Base-by-base conservation (phyloP, 1,140 invertebrate genomes). In the Bursaphelenchus mucronatus region DNA sequence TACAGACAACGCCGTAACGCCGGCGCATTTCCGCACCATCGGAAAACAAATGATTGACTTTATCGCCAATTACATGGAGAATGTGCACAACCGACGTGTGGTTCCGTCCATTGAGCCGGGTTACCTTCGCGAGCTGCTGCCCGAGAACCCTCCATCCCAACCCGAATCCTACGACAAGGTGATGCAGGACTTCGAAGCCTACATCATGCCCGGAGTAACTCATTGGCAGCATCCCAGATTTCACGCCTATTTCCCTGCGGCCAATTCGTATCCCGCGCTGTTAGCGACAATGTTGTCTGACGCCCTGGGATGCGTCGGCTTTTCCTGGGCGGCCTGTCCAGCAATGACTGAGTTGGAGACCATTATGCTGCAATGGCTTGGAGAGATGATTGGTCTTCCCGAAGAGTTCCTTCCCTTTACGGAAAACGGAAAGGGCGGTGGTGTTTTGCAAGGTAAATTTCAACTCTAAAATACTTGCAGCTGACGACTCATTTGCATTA, bases 221-320 rank as follows among this genome's bases (percentile, higher is more conserved):
- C 93, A 97, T 82, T 99, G 95, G 95, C 93, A 97, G 82, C 95
- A 98, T 86, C 95, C 95, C 0, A 85, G 92, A 55, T 98, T 99
- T 83, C 94, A 97, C 82, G 95, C 95, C 0, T 99, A 98, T 82
- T 98, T 99, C 81, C 95, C 95, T 1, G 88, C 94, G 0, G 95
- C 94, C 30, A 97, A 97, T 84, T 94, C 90, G 0, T 98, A 89
- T 82, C 94, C 95, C 1, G 96, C 94, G 0, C 95, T 99, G 63
- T 84, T 98, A 15, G 95, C 91, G n/a, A 94, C 97, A 73, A 95
- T 99, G 91, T 82, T 99, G 45, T 89, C 90, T 11, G 90, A 92
- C 81, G 92, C 90, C 11, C 90, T 98, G 66, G 94, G 92, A 1
- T 94, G 92, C 81, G 91, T 97, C 70, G 95, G 95, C 74, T 99